Conservation (phyloP, 2,113 vertebrate species). For the Dromaius novaehollandiae region DNA sequence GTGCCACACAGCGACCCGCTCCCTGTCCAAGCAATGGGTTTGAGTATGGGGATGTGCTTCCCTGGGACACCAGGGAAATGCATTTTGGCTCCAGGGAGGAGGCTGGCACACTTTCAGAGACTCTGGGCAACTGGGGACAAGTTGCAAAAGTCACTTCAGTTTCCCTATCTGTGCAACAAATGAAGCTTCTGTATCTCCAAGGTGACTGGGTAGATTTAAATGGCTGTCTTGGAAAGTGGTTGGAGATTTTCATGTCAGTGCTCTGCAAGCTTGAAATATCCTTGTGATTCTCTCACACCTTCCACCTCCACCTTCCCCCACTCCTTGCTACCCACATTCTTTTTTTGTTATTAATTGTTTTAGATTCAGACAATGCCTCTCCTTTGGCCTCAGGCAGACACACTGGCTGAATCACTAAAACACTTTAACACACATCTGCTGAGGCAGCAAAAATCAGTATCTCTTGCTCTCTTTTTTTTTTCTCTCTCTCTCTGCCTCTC, state of each 20-base stretch:
- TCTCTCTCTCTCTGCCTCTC: slow-evolving; percentile 25
- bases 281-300: rapidly evolving
- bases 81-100: background rate
- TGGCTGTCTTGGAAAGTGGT: background rate
- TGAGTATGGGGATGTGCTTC: background rate
- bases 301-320: background rate
- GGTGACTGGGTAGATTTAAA: background rate
- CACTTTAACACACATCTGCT: slow-evolving; percentile 61
- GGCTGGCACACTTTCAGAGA: background rate
- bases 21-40: background rate
- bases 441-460: slow-evolving; percentile 58
- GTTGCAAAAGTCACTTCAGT: background rate
- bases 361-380: slow-evolving; percentile 66
- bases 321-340: slow-evolving; percentile 9
- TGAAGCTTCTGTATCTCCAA: background rate
- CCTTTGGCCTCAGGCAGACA: slow-evolving; percentile 60
- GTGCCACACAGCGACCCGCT: background rate
- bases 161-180: background rate
- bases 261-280: slow-evolving; percentile 11
- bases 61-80: background rate
- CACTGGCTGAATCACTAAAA: slow-evolving; percentile 57
- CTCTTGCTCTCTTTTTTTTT: background rate
- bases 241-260: background rate
- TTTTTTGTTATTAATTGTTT: slow-evolving; percentile 62
- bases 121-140: background rate